Conservation (phyloP, 2,113 vertebrate species). For the Gymnogyps californianus region DNA sequence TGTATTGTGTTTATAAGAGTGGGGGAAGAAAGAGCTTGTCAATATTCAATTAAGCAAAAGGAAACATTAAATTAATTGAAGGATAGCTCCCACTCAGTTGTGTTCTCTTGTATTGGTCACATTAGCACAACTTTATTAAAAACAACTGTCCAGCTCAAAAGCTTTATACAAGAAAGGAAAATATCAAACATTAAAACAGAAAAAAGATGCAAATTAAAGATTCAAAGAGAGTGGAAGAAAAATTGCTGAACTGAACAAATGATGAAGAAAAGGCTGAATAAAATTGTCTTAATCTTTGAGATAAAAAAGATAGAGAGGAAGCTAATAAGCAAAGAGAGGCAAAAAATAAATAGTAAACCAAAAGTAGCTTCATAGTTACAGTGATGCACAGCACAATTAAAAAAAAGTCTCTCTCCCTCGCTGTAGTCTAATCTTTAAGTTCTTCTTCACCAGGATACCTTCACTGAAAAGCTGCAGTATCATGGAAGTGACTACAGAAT, state of each 20-base stretch:
- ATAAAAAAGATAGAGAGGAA: not conserved
- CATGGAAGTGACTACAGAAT: not conserved
- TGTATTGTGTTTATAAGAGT: not conserved
- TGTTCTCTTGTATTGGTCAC: not conserved
- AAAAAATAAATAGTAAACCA: not conserved
- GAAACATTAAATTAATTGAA: not conserved
- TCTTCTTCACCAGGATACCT: not conserved
- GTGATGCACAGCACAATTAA: not conserved
- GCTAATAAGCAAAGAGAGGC: not conserved
- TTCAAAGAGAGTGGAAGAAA: not conserved
- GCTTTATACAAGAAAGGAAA: not conserved
- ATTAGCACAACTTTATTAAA: not conserved
- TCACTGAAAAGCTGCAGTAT: not conserved
- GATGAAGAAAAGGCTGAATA: not conserved
- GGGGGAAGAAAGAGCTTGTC: not conserved
- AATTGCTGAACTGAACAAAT: not conserved
- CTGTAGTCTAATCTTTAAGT: not conserved
- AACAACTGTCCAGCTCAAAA: not conserved
- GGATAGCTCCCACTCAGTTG: not conserved
- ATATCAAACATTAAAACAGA: not conserved
- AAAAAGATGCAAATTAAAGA: not conserved
- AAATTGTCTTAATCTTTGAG: not conserved
- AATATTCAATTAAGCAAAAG: not conserved
- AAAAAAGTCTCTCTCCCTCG: accelerated
- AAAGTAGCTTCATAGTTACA: not conserved